A percentile compares a stretch with the other conserved stretches of the same genome.
phyloP scores from a whole-genome alignment of 2,113 vertebrate genomes.

The Piprites chloris region DNA sequence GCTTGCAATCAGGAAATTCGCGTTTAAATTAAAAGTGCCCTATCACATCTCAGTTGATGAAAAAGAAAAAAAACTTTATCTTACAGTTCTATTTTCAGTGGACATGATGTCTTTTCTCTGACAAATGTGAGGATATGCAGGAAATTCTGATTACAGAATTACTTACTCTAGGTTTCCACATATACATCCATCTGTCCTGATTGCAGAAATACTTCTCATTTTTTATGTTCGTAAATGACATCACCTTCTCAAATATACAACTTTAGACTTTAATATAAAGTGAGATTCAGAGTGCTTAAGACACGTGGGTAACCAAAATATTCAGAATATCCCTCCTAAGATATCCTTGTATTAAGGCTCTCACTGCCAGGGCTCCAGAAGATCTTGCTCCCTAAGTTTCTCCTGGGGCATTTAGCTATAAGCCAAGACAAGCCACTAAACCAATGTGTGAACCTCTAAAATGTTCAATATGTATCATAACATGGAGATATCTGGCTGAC shows the following conservation, averaged over 20 bases:
- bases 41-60: not conserved
- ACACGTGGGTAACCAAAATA: not conserved
- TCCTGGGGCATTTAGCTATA: not conserved
- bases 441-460: not conserved
- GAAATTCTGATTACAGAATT: not conserved
- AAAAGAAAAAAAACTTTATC: not conserved
- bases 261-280: not conserved
- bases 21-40: not conserved
- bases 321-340: not conserved
- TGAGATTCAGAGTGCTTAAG: not conserved
- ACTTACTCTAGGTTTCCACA: not conserved
- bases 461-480: not conserved
- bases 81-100: not conserved
- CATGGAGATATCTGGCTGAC: not conserved
- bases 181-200: not conserved
- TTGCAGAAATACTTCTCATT: not conserved
- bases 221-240: not conserved
- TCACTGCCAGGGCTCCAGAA: not conserved
- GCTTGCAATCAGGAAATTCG: not conserved
- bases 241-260: not conserved
- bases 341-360: accelerated
- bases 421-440: not conserved
- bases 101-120: not conserved
- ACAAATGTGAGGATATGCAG: not conserved
- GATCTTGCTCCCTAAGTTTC: not conserved